Evolutionary conservation across 2,888 invertebrate species (phyloP), one percentile per base, ranked within the genome.

Genomic region (Branchipolynoe longqiensis): DNA sequence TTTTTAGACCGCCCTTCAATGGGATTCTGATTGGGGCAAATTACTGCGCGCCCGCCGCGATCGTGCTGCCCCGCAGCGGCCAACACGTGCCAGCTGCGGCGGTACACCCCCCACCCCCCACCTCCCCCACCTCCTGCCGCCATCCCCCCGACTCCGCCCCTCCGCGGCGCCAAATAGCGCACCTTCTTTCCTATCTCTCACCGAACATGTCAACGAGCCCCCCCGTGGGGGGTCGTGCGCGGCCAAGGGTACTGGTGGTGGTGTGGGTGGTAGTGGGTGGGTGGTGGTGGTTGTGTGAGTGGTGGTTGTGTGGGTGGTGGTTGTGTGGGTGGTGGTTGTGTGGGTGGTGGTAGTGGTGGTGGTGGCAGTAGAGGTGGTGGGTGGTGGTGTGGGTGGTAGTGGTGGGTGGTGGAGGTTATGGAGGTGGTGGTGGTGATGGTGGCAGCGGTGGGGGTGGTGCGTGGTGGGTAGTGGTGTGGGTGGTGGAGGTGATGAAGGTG

Each of bases 1-100:
- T 78, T 78, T 78, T 78, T 78, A 54, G 78, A 48, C 54, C 48
- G 25, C 48, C 48, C 78, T 18, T 78, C 78, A 78, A 78, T 78
- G 78, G 78, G 78, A 78, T 78, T 78, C 78, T 78, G 78, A 78
- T 78, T 78, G 78, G 78, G 48, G 78, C 78, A 78, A 78, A 78
- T 78, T 78, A 78, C 78, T 78, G 28, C 78, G 78, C 78, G 78
- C 62, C 14, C 14, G 14, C 25, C n/a, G n/a, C n/a, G n/a, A n/a
- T n/a, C 12, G 54, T 54, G 12, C 14, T 18, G 14, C 12, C 12
- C 54, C 14, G 18, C 18, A 12, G 54, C 54, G 14, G 54, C 14
- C 14, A 54, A 18, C 14, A 14, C 54, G 54, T n/a, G n/a, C n/a
- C n/a, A n/a, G n/a, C n/a, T n/a, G n/a, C n/a, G n/a, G n/a, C n/a